Evolutionary conservation across 2,797 vertebrate genomes (phyloP).

Genomic region (Macrochelys suwanniensis): DNA sequence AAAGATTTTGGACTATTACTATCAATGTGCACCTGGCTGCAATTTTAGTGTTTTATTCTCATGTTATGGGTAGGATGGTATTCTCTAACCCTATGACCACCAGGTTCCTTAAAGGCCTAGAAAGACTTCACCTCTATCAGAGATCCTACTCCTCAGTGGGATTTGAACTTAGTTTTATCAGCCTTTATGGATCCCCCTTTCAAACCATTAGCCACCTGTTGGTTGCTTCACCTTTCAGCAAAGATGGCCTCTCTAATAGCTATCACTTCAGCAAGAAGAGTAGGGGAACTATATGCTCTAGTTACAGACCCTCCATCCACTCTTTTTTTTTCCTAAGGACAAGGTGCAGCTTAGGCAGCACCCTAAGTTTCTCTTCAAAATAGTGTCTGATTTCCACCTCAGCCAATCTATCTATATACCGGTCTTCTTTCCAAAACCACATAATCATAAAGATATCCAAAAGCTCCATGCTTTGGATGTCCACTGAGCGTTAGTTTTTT

Average conservation of each 20-base stretch:
- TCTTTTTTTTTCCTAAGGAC: neutral
- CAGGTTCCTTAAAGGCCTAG: neutral
- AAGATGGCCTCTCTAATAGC: neutral
- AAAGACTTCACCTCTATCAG: neutral
- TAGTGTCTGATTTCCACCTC: neutral
- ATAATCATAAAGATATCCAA: neutral
- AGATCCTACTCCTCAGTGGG: neutral
- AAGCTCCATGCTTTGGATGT: neutral
- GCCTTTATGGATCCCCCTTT: neutral
- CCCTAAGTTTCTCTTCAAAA: neutral
- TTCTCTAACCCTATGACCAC: neutral
- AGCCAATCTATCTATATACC: neutral
- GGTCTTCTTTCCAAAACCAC: neutral
- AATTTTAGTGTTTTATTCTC: neutral
- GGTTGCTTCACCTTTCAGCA: neutral
- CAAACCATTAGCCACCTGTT: neutral
- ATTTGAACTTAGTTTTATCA: neutral
- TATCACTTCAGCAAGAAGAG: neutral
- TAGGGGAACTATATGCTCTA: neutral
- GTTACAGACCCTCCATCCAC: neutral
- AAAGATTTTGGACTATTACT: neutral
- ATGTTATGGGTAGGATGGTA: neutral
- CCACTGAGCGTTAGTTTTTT: neutral
- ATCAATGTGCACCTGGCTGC: neutral
- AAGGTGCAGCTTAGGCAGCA: neutral